These are phyloP conservation scores for Clunio marinus DNA, from an alignment of 2,888 invertebrate genomes.

Conservation along the genomic window DNA sequence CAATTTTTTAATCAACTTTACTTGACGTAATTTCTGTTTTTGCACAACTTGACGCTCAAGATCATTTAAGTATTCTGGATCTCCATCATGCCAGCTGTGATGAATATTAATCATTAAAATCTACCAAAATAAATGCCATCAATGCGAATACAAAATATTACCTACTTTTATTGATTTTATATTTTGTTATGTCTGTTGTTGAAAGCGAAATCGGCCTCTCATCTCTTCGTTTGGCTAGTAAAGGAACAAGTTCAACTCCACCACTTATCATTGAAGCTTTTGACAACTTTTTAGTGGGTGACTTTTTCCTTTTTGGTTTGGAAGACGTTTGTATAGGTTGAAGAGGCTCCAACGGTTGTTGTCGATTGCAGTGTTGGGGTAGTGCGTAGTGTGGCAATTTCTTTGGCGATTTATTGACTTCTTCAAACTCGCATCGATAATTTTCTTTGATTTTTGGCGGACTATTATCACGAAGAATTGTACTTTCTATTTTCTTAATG, in stretches of 20 bases:
- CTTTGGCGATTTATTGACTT: constrained; percentile 12
- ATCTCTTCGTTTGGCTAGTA: constrained; percentile 63
- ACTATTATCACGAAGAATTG: constrained; percentile 12
- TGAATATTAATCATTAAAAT: neutral
- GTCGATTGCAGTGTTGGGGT: constrained; percentile 31
- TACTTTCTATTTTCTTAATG: constrained; percentile 28
- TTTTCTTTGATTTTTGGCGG: constrained; percentile 8
- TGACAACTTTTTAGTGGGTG: constrained; percentile 14
- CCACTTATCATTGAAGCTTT: constrained; percentile 54
- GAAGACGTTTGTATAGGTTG: constrained; percentile 22
- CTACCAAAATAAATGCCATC: neutral
- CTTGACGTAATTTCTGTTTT: constrained; percentile 52
- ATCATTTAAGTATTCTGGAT: constrained; percentile 53
- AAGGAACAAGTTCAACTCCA: constrained; percentile 71
- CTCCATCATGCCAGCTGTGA: constrained; percentile 46
- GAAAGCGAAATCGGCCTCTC: constrained; percentile 55
- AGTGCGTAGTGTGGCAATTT: constrained; percentile 22
- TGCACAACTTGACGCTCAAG: constrained; percentile 55
- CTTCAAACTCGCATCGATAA: neutral
- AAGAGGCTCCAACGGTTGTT: neutral
- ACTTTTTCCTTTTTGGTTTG: neutral
- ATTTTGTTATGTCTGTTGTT: constrained; percentile 56
- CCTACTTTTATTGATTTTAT: constrained; percentile 40
- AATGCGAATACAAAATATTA: neutral
- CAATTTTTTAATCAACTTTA: constrained; percentile 41